Percentiles rank a stretch among this genome's conserved stretches.
Conservation (phyloP, 2,888 invertebrate species). For the Maniola hyperantus region DNA sequence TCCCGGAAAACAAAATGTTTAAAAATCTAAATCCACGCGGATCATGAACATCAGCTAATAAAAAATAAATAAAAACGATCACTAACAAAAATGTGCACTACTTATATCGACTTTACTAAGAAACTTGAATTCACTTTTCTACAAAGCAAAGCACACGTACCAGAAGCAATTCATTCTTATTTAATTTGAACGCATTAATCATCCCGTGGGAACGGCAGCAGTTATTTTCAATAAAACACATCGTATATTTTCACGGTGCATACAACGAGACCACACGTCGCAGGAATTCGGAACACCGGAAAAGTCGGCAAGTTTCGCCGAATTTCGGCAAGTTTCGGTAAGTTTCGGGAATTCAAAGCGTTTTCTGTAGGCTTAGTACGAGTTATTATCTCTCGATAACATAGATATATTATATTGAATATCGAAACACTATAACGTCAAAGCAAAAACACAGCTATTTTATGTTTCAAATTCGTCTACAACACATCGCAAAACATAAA, state of each 20-base stretch:
- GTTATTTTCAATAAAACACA: slow-evolving; percentile 29
- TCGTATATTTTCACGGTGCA: slow-evolving; percentile 33
- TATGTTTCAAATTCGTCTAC: too few species aligned
- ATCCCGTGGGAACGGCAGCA: slow-evolving; percentile 21
- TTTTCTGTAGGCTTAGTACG: slow-evolving; percentile 44
- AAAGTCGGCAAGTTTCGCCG: slow-evolving; percentile 54
- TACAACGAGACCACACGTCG: slow-evolving; percentile 52
- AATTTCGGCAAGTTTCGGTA: slow-evolving; percentile 47
- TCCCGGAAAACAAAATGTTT: too few species aligned
- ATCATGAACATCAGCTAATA: too few species aligned
- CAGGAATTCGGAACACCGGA: slow-evolving; percentile 62
- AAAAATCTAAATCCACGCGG: too few species aligned
- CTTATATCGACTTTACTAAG: slow-evolving; percentile 3
- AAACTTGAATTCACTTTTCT: slow-evolving; percentile 6
- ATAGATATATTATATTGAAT: too few species aligned
- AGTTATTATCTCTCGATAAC: too few species aligned
- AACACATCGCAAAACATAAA: too few species aligned
- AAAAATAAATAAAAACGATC: background rate
- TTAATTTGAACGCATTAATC: slow-evolving; percentile 24
- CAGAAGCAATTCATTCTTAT: slow-evolving; percentile 20
- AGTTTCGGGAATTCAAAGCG: slow-evolving; percentile 56
- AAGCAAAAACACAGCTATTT: too few species aligned
- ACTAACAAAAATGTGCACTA: background rate
- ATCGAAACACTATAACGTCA: too few species aligned
- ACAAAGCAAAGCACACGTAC: slow-evolving; percentile 16